phyloP scores from a whole-genome alignment of 2,888 invertebrate genomes.

The Ephialtes manifestator region DNA sequence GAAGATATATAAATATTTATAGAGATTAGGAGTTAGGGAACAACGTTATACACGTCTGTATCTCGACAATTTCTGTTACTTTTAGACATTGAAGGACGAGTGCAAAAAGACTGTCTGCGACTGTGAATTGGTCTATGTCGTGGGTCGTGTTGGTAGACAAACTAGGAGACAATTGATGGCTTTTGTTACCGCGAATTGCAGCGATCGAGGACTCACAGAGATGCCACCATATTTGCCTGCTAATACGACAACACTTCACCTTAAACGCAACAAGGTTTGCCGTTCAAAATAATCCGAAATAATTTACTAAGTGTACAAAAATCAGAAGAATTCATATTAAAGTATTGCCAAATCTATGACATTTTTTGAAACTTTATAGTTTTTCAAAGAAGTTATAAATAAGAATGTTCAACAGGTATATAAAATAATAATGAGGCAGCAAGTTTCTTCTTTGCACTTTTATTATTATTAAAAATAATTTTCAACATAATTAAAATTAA shows the following conservation, averaged over 20 bases:
- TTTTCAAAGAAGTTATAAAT: too few species aligned
- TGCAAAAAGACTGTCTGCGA: conserved; percentile 88
- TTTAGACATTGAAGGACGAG: conserved; percentile 87
- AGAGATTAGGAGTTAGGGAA: background rate
- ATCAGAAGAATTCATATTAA: too few species aligned
- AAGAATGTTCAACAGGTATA: too few species aligned
- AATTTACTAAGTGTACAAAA: too few species aligned
- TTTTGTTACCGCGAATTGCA: conserved; percentile 91
- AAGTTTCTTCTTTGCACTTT: too few species aligned
- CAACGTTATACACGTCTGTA: background rate
- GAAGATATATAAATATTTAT: background rate
- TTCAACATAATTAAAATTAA: too few species aligned
- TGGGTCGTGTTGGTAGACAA: conserved; percentile 85
- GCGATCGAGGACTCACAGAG: conserved; percentile 87
- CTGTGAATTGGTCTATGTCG: conserved; percentile 90
- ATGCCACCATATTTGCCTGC: conserved; percentile 89
- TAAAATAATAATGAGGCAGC: too few species aligned
- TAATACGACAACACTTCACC: conserved; percentile 89
- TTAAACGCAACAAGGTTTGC: conserved; percentile 90
- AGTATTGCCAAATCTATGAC: too few species aligned
- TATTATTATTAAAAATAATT: too few species aligned
- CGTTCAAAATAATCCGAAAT: background rate
- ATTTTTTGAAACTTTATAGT: too few species aligned
- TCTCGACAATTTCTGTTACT: background rate
- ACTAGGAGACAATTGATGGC: conserved; percentile 87